These are phyloP conservation scores for Lathronympha strigana DNA, from an alignment of 2,888 invertebrate species.

Conservation along the genomic window DNA sequence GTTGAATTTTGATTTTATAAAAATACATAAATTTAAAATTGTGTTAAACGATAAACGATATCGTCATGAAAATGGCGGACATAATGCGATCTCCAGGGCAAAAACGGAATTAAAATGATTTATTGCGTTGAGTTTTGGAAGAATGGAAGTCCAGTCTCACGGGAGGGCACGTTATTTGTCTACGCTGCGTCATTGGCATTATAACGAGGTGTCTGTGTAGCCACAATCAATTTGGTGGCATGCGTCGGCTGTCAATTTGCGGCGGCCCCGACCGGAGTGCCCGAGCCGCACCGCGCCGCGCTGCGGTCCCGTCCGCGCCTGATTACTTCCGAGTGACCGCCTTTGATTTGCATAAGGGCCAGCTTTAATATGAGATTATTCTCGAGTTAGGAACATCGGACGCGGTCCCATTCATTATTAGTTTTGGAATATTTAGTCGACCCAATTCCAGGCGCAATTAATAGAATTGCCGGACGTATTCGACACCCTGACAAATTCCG, in stretches of 20 bases:
- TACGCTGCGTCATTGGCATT: conserved; percentile 55
- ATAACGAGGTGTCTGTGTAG: conserved; percentile 67
- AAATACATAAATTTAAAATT: background rate
- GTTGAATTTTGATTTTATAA: background rate
- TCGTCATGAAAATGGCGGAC: background rate
- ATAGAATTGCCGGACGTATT: conserved; percentile 63
- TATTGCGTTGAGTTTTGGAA: conserved; percentile 34
- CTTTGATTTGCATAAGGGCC: conserved; percentile 80
- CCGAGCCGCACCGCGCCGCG: conserved; percentile 45
- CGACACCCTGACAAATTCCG: conserved; percentile 58
- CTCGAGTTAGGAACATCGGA: conserved; percentile 69
- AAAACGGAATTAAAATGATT: conserved; percentile 39
- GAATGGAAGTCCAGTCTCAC: conserved; percentile 35
- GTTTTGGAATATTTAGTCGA: conserved; percentile 77
- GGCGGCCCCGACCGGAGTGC: conserved; percentile 45
- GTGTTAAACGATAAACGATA: background rate
- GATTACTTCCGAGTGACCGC: conserved; percentile 83
- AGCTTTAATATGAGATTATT: conserved; percentile 80
- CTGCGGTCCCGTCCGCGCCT: conserved; percentile 53
- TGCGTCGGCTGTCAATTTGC: conserved; percentile 74
- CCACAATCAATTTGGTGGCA: conserved; percentile 74
- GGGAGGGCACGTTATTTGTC: conserved; percentile 46
- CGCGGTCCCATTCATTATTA: conserved; percentile 73
- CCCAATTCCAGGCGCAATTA: conserved; percentile 64
- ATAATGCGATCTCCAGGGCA: conserved; percentile 11